Base-by-base conservation (phyloP, 2,797 vertebrate species). In the Microchirus variegatus region DNA sequence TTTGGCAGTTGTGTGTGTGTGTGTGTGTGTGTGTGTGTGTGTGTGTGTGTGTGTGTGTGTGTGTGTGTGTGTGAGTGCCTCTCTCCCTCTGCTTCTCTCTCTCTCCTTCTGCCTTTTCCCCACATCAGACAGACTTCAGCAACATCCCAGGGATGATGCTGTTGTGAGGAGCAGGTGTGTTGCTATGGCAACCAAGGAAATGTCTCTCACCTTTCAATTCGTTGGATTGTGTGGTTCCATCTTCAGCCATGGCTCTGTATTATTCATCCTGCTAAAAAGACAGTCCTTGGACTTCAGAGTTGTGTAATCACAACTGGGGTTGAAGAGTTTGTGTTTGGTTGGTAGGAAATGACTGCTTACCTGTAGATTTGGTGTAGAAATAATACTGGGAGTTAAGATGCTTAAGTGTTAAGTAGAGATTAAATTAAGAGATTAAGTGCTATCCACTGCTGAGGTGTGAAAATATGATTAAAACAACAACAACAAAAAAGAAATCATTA, bases 131-230 rank as follows among this genome's bases (percentile, higher is more conserved):
- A 70, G 68, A 75, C 59, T 59, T 52, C 62, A 57, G 43, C 18
- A 41, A n/a, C 58, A 35, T 48, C 36, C 38, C 52, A 78, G 65
- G 73, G 74, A 80, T 73, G 77, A 83, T 77, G 82, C 72, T 73
- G 69, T 75, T 78, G 79, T 87, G 76, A 87, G 75, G 77, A 84
- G 77, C 85, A 88, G 85, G 83, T 86, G 82, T 63, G 90, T 92
- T 90, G 76, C 89, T 75, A 87, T 90, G 85, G 89, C 72, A 90
- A 93, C 90, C 82, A 62, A 76, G 75, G 67, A 81, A 85, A 77
- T 78, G 77, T 78, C 81, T 85, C 72, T 82, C 65, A 63, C 36
- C 65, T 77, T 31, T 59, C 44, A 74, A 36, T 37, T 50, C 10
- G 6, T 71, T 71, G 37, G 49, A 63, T 64, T 75, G 26, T 73